phyloP scores from a whole-genome alignment of 1,140 invertebrate genomes.

The Condylostylus longicornis region DNA sequence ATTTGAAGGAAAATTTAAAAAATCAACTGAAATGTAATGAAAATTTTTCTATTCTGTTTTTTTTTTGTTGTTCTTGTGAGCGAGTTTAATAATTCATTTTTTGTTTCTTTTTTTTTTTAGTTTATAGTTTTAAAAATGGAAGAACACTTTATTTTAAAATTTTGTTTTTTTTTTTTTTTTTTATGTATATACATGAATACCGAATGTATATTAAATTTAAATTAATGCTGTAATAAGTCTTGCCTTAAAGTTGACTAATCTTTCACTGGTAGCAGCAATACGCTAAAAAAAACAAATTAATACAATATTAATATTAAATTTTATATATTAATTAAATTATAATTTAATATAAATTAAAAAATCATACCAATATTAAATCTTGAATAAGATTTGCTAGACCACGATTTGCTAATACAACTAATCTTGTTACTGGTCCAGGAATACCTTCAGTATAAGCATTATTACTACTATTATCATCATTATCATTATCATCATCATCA shows the following conservation, averaged over 20 bases:
- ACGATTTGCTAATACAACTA: conserved; percentile 69
- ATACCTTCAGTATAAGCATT: conserved; percentile 57
- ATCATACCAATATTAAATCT: conserved; percentile 64
- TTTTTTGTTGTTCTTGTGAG: too few species aligned
- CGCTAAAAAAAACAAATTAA: conserved; percentile 37
- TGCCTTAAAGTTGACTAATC: conserved; percentile 81
- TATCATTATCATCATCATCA: conserved; percentile 15
- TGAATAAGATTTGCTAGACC: conserved; percentile 70
- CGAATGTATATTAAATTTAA: too few species aligned
- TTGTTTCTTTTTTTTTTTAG: too few species aligned
- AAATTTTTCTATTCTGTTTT: too few species aligned
- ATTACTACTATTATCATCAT: conserved; percentile 34
- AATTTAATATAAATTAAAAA: neutral
- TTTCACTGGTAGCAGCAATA: conserved; percentile 69
- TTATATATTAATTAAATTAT: neutral
- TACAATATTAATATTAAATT: neutral
- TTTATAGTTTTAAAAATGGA: too few species aligned
- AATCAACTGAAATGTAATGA: too few species aligned
- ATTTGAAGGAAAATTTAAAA: too few species aligned
- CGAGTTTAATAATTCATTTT: too few species aligned
- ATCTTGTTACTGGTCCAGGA: conserved; percentile 66
- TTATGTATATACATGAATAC: too few species aligned
- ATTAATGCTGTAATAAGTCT: conserved; percentile 74
- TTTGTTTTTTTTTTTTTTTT: too few species aligned
- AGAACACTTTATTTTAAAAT: too few species aligned